Evolutionary conservation across 1,140 invertebrate species (phyloP), one percentile per base, ranked within the genome.

Genomic region (Archivesica marissinica): DNA sequence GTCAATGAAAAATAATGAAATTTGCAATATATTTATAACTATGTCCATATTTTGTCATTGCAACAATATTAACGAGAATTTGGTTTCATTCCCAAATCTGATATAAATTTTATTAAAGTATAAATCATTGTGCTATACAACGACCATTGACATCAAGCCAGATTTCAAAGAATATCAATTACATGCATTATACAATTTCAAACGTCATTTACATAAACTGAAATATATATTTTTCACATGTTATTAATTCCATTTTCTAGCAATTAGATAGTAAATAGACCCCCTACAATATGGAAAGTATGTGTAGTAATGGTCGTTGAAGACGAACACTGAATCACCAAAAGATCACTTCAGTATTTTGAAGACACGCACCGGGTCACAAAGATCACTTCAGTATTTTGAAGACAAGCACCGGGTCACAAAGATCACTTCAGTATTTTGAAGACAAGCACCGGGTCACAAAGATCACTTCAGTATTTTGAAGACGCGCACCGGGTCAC

Each of bases 101-200:
- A 72, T 47, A 72, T 72, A 72, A 72, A 72, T 38, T 47, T 50
- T 47, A 47, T 17, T 28, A 47, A 41, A 72, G 50, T 41, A 72
- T 72, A 72, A 72, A 72, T 47, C 68, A 47, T 44, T 47, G 41
- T 72, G 35, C n/a, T 44, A 28, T 72, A 30, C 35, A 72, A 72
- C n/a, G n/a, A n/a, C 41, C 35, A 41, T 47, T 72, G 68, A 72
- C 50, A 72, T 72, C 28, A 44, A 72, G 68, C 68, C 68, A 72
- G 68, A 28, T 47, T 13, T 9, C 28, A 68, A 44, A 44, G 68
- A 47, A 30, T 72, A 72, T 72, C 68, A 50, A 33, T 72, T 72
- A 72, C 68, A 38, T 23, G 68, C 25, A 33, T 25, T 44, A 72
- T 72, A 72, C 44, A 72, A 15, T 72, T 72, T 50, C 6, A 68